Conservation (phyloP, 2,888 invertebrate genomes). For the Tipula helvola region DNA sequence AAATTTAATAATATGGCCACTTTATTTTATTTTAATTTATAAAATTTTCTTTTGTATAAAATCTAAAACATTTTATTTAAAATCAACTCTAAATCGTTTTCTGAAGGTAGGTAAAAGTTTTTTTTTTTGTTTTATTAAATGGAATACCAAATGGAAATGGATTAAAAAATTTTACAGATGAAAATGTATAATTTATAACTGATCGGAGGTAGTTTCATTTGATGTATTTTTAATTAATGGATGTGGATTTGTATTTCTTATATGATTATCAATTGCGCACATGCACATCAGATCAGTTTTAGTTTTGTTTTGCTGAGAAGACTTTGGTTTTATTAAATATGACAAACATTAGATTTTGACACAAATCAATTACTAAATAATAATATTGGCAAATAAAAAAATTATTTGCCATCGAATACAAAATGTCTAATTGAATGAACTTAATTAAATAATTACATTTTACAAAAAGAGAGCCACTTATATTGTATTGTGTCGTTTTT, state of each 20-base stretch:
- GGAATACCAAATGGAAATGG: not conserved
- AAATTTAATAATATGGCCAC: not conserved
- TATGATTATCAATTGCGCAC: not conserved
- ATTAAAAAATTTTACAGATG: not conserved
- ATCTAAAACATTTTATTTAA: not conserved
- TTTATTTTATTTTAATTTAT: not conserved
- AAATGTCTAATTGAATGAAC: no score
- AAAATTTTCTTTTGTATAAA: not conserved
- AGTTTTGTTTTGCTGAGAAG: no score
- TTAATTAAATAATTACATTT: not conserved
- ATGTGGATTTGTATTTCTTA: not conserved
- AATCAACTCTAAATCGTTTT: not conserved
- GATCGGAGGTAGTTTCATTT: not conserved
- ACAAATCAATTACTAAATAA: not conserved
- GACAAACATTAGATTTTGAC: not conserved
- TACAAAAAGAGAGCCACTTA: not conserved
- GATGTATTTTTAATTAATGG: not conserved
- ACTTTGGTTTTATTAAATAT: not conserved
- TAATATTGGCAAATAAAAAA: not conserved
- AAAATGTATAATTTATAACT: not conserved
- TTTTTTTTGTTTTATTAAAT: not conserved
- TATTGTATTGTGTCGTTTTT: not conserved
- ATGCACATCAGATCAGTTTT: not conserved
- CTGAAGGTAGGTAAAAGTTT: not conserved
- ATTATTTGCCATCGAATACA: not conserved